Conservation (phyloP, 1,140 invertebrate species). For the Anastatus disparis region DNA sequence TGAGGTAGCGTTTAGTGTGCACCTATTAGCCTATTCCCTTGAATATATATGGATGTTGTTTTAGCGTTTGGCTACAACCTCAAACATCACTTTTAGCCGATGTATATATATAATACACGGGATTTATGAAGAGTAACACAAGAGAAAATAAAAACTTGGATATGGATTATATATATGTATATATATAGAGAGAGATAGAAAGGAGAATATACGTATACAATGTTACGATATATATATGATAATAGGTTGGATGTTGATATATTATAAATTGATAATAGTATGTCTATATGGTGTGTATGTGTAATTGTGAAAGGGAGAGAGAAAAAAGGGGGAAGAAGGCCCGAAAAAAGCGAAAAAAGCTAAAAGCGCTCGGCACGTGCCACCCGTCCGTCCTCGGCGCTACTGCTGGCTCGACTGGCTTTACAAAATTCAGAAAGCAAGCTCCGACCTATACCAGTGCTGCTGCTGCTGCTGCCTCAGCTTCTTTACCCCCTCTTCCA, state of each 20-base stretch:
- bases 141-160: not conserved
- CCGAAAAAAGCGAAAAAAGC: constrained; percentile 38
- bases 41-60: no score
- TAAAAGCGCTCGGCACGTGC: constrained; percentile 15
- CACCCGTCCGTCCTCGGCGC: constrained; percentile 31
- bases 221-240: no score
- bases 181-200: not conserved
- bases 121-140: no score
- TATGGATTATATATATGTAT: not conserved
- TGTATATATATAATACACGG: no score
- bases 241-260: no score
- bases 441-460: constrained; percentile 29
- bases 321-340: constrained; percentile 7
- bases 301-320: not conserved
- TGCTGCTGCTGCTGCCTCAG: not conserved
- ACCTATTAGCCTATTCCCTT: no score
- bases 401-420: constrained; percentile 23
- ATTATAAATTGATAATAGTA: no score
- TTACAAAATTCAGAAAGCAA: no score
- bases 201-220: not conserved
- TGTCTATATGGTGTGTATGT: not conserved
- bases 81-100: no score
- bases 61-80: no score
- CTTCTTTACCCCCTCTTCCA: constrained; percentile 18
- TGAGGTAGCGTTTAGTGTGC: no score